Evolutionary conservation across 2,888 invertebrate genomes (phyloP).

Genomic region (Chloromyia formosa): DNA sequence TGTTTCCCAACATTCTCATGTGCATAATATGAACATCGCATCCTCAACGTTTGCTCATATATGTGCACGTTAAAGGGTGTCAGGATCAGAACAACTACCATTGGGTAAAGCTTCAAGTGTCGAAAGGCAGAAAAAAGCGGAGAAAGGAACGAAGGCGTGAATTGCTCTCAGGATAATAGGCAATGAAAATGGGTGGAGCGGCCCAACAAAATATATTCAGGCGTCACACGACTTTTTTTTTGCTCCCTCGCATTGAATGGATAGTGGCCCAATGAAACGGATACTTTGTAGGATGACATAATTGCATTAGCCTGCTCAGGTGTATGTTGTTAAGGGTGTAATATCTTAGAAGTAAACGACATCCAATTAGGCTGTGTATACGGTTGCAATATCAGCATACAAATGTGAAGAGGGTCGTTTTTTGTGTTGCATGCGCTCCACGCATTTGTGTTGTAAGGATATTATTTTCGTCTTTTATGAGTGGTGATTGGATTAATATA

Average conservation of each 20-base stretch:
- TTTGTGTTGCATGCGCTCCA: too few relatives aligned
- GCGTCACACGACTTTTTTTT: not conserved
- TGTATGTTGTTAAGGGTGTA: constrained; percentile 35
- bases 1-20: not conserved
- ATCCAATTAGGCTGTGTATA: constrained; percentile 19
- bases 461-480: too few relatives aligned
- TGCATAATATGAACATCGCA: constrained; percentile 30
- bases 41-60: not conserved
- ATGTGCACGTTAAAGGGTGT: too few relatives aligned
- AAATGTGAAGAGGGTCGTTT: too few relatives aligned
- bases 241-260: too few relatives aligned
- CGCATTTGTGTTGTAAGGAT: too few relatives aligned
- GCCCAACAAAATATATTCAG: not conserved
- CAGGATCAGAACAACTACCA: too few relatives aligned
- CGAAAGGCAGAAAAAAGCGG: not conserved
- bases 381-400: constrained; percentile 11
- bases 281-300: not conserved
- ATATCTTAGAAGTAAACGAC: constrained; percentile 39
- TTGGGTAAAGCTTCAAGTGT: constrained; percentile 2
- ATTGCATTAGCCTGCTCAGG: constrained; percentile 38
- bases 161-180: constrained; percentile 25
- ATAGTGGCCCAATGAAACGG: too few relatives aligned
- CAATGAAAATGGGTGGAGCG: not conserved
- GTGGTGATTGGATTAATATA: too few relatives aligned
- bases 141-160: constrained; percentile 17